Evolutionary conservation across 2,113 vertebrate species (phyloP).

Genomic region (Microcebus tavaratra): DNA sequence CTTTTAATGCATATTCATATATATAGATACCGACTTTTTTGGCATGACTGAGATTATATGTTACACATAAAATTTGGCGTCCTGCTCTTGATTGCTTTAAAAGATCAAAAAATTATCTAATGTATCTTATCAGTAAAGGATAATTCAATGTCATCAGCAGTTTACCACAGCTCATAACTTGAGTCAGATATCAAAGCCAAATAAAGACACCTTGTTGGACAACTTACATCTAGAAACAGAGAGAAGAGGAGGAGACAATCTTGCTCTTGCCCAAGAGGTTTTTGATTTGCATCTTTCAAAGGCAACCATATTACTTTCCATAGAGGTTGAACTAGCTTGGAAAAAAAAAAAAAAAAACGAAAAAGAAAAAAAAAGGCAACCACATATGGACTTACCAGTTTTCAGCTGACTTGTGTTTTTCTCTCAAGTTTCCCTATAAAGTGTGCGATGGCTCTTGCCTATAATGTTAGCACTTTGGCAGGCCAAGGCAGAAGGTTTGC

Average conservation of each 20-base stretch:
- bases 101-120: background rate
- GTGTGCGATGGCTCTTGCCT: background rate
- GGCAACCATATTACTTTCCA: background rate
- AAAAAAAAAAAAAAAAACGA: too few relatives aligned
- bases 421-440: background rate
- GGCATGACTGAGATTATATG: background rate
- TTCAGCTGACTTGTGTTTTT: background rate
- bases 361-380: background rate
- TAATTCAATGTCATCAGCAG: background rate
- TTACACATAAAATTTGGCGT: background rate
- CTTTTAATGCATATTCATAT: conserved; percentile 19
- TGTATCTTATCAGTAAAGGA: conserved; percentile 15
- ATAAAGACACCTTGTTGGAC: conserved; percentile 7
- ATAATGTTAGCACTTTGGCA: too few relatives aligned
- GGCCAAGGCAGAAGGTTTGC: too few relatives aligned
- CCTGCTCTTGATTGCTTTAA: background rate
- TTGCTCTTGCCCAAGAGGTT: background rate
- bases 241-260: background rate
- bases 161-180: background rate
- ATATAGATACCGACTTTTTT: background rate
- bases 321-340: too few relatives aligned
- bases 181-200: conserved; percentile 61
- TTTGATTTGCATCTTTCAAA: conserved; percentile 1
- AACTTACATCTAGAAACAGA: background rate
- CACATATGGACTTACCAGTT: background rate